Evolutionary conservation across 2,888 invertebrate species (phyloP), one percentile per base, ranked within the genome.

Genomic region (Lasioglossum leucozonium): DNA sequence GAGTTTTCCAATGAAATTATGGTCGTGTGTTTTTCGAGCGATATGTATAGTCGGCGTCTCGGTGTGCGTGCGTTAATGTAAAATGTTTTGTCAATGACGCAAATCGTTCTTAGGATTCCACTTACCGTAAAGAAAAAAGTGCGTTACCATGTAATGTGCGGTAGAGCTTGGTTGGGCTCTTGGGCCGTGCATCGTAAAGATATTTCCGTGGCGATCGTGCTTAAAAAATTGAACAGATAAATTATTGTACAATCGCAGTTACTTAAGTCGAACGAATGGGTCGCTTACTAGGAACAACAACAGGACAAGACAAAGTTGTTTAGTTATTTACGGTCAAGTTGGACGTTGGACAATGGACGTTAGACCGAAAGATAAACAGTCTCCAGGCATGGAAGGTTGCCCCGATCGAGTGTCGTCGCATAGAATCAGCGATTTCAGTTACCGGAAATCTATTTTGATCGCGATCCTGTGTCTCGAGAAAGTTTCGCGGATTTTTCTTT

Each of bases 31-130:
- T 65, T 65, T 65, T 18, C 10, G 0, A 65, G 34, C 30, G 65
- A 18, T 22, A 22, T 10, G n/a, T n/a, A n/a, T n/a, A n/a, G n/a
- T n/a, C n/a, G n/a, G n/a, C n/a, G n/a, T n/a, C n/a, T n/a, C n/a
- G 37, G 37, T 22, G 22, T 1, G 34, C 65, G 65, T 1, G 67
- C 37, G 37, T 67, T 67, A 18, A 34, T 10, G 34, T 22, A 65
- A 67, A 67, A 37, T 67, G 37, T 37, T 67, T 37, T 67, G 67
- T 22, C 67, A 67, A 37, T 67, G 67, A 37, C 67, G 37, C 37
- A 67, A 67, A 67, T 37, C 22, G 37, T 67, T 37, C 67, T 67
- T 67, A 67, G 10, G 67, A 67, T 37, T 37, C 22, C 65, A 22
- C 34, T 65, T 22, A 22, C 4, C 10, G 34, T n/a, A n/a, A n/a